Base-by-base conservation (phyloP, 2,797 vertebrate species). In the Anguilla pacifica region DNA sequence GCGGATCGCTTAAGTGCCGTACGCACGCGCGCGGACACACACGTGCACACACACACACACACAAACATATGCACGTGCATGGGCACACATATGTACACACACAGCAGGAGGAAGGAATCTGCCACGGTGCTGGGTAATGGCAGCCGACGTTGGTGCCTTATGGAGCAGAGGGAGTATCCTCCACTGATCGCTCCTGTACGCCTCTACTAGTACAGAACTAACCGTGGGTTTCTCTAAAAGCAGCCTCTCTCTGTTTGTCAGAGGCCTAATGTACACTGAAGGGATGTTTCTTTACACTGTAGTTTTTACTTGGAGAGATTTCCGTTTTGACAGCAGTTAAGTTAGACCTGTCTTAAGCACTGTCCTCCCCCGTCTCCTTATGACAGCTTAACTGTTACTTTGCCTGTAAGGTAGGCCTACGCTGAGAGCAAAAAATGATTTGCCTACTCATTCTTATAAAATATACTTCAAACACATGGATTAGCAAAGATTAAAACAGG, bases 21-120 rank as follows among this genome's bases (percentile, higher is more conserved):
- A 92, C 89, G 89, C 92, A 92, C 93, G 91, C 72, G 92, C 89
- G 88, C 81, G 2, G 10, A 22, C 70, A 77, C 51, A 28, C 22
- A 83, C 51, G 43, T 25, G 53, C 19, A 51, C 81, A 11, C 81
- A 53, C 46, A 49, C 79, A 49, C 10, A 25, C 19, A 46, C 15
- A 31, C n/a, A 31, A 6, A 72, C 67, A 28, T 13, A 72, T 19
- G 31, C 64, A 67, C 64, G 25, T 22, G 25, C 17, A 61, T 25
- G 15, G 3, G 15, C 59, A 64, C 51, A 28, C 59, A 64, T 11
- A 53, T 11, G 15, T 46, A 43, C 35, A 43, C 35, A 4, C 31
- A 74, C 81, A 22, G 39, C 6, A 3, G 43, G 19, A 28, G 82
- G 28, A 25, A 22, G 43, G 53, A 46, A 77, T 35, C 1, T 19